Evolutionary conservation across 2,888 invertebrate species (phyloP).

Genomic region (Epistrophe grossulariae): DNA sequence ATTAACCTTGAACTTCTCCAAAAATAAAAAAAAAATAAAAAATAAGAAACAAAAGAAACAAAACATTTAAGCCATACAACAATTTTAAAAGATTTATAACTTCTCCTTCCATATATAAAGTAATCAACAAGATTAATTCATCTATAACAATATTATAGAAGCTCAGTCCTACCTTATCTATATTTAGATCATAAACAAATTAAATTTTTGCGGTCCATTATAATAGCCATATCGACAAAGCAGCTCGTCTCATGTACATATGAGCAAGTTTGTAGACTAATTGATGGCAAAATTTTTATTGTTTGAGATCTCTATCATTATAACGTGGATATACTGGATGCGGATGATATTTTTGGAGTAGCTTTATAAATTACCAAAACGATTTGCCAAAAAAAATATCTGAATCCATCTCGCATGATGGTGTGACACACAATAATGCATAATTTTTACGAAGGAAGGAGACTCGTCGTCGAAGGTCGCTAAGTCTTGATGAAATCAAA

Average conservation of each 20-base stretch:
- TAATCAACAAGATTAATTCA: constrained; percentile 57
- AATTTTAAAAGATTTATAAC: constrained; percentile 32
- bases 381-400: constrained; percentile 59
- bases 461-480: constrained; percentile 55
- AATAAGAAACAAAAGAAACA: background rate
- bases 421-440: constrained; percentile 55
- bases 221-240: constrained; percentile 56
- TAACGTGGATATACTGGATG: constrained; percentile 5
- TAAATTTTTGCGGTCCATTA: constrained; percentile 63
- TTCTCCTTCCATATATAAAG: constrained; percentile 17
- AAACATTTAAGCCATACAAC: background rate
- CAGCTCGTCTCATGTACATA: background rate
- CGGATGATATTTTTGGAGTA: constrained; percentile 52
- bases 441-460: background rate
- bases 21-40: background rate
- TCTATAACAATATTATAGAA: constrained; percentile 56
- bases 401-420: constrained; percentile 15
- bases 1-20: constrained; percentile 54
- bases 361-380: constrained; percentile 56
- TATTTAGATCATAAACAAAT: constrained; percentile 48
- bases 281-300: constrained; percentile 75
- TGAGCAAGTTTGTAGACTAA: constrained; percentile 61
- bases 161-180: constrained; percentile 32
- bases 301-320: constrained; percentile 72
- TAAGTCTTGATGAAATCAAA: constrained; percentile 1